Base-by-base conservation (phyloP, 2,113 vertebrate species). In the Neopipo cinnamomea region DNA sequence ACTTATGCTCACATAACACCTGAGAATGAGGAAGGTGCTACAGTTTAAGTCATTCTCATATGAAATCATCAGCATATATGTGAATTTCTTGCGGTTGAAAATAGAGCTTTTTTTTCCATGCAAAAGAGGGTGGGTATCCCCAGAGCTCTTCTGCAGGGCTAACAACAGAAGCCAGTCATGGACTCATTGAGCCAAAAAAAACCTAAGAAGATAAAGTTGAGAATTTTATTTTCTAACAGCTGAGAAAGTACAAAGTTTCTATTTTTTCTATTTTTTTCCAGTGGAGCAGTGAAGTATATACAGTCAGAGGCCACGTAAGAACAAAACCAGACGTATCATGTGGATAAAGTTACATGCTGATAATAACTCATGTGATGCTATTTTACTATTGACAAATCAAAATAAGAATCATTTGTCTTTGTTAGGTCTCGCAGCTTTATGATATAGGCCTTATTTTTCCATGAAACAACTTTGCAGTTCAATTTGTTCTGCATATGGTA, bases 321-420 rank as follows among this genome's bases (percentile, higher is more conserved):
- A 88, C 88, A 97, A 97, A 97, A 81, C 31, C 75, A 39, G 25
- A 72, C 61, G 47, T 27, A 79, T 81, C 42, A 31, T 37, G 59
- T 65, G 83, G 86, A 70, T 96, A 62, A 94, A 88, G 75, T 96
- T 95, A 93, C 61, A 85, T 73, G 59, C 56, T 80, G 89, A 93
- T 97, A 80, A 70, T 91, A 93, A 73, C 41, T 83, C 84, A 76
- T 19, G 53, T 52, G 83, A 63, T 80, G 63, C 23, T 93, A 56
- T 93, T 96, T 97, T 89, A 88, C 72, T 93, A 95, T 44, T 75
- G 71, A 87, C 59, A 92, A 42, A 95, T 91, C 73, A 95, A 93
- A 97, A 96, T 4, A 7, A 49, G 50, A 97, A 97, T 70, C 1
- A 11, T 82, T 75, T 93, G 65, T 93, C 76, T 95, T 88, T 91